Conservation (phyloP, 2,797 vertebrate genomes). For the Smutsia gigantea region DNA sequence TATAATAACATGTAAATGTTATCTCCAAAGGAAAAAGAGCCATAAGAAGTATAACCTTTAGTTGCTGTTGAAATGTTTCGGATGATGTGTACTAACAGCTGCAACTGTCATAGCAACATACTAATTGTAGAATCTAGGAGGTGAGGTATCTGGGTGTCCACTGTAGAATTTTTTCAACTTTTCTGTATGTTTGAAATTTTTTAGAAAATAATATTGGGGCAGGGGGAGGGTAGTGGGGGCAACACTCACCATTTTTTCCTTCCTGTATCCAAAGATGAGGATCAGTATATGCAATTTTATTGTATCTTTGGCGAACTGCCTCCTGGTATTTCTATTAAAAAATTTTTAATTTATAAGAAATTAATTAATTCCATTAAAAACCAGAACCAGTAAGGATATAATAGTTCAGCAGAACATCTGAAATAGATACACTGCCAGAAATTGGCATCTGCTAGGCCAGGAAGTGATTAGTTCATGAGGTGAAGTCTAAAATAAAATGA, state of each 20-base stretch:
- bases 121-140: background rate
- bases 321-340: slow-evolving; percentile 92
- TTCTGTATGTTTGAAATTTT: background rate
- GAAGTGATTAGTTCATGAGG: background rate
- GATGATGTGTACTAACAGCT: background rate
- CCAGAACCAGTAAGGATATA: slow-evolving; percentile 3
- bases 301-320: slow-evolving; percentile 91
- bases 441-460: background rate
- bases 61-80: background rate
- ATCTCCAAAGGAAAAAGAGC: slow-evolving; percentile 18
- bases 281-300: slow-evolving; percentile 91
- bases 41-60: background rate
- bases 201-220: background rate
- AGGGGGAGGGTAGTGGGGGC: background rate
- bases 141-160: background rate
- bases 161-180: background rate
- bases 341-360: slow-evolving; percentile 56
- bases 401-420: background rate
- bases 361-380: slow-evolving; percentile 39
- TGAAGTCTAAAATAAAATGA: background rate
- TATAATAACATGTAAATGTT: background rate
- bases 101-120: background rate
- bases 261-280: slow-evolving; percentile 86
- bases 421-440: background rate
- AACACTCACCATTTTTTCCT: slow-evolving; percentile 80